Conservation (phyloP, 2,113 vertebrate species). For the Quiscalus mexicanus region DNA sequence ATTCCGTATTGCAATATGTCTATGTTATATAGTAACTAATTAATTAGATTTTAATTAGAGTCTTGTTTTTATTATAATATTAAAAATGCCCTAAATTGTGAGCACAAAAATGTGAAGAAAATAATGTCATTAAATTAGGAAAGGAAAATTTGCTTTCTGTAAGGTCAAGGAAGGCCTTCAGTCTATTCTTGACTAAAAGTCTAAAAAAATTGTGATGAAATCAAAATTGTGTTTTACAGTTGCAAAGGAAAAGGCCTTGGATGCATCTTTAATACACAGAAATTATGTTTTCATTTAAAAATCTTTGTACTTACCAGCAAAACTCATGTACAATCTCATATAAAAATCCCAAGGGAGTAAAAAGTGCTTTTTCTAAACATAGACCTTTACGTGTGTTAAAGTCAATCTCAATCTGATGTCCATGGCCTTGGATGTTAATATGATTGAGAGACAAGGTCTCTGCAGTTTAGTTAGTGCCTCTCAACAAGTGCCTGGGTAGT, state of each 20-base stretch:
- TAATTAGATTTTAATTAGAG: not conserved
- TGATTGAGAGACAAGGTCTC: not conserved
- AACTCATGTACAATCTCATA: not conserved
- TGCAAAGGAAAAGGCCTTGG: not conserved
- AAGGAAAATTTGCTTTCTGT: not conserved
- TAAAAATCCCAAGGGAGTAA: not conserved
- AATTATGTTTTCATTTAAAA: not conserved
- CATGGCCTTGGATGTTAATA: not conserved
- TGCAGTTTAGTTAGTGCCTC: not conserved
- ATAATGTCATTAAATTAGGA: not conserved
- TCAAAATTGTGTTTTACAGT: not conserved
- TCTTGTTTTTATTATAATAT: not conserved
- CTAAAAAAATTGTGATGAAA: not conserved
- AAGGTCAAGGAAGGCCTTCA: not conserved
- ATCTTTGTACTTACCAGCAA: not conserved
- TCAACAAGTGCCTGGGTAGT: not conserved
- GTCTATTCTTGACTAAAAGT: not conserved
- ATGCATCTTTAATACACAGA: not conserved
- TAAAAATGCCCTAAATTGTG: not conserved
- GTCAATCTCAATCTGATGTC: not conserved
- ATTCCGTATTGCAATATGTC: not conserved
- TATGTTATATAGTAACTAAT: not conserved
- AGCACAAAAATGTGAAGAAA: not conserved
- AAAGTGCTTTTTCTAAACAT: not conserved
- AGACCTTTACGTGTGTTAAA: not conserved